A percentile compares a stretch with the other conserved stretches of the same genome.
Conservation (phyloP, 2,113 vertebrate genomes). For the Uropsilus gracilis region DNA sequence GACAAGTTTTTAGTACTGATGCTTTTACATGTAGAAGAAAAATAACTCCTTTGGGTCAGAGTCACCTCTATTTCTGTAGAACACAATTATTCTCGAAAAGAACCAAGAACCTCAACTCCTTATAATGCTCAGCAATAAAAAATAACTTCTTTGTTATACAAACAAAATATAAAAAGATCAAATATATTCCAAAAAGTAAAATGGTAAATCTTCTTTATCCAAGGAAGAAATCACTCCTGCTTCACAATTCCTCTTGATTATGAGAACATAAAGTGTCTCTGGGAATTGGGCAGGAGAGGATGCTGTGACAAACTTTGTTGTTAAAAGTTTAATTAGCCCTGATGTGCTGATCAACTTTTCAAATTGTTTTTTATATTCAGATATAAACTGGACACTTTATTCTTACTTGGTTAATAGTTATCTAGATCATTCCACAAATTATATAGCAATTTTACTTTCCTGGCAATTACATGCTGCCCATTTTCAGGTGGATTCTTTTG, state of each 20-base stretch:
- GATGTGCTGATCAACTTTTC: not conserved
- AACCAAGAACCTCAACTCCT: not conserved
- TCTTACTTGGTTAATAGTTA: constrained; percentile 18
- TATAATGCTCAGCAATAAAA: not conserved
- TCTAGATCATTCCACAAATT: constrained; percentile 4
- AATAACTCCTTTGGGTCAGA: not conserved
- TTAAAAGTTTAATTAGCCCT: constrained; percentile 24
- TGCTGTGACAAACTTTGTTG: not conserved
- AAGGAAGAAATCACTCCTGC: not conserved
- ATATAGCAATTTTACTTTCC: constrained; percentile 41
- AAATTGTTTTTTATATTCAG: not conserved
- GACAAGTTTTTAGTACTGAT: not conserved
- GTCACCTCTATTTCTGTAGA: not conserved
- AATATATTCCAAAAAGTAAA: not conserved
- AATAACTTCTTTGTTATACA: not conserved
- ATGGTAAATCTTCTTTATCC: not conserved
- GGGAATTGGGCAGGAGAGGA: not conserved
- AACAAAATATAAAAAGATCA: not conserved
- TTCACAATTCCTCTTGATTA: not conserved
- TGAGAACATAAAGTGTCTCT: not conserved
- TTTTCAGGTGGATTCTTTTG: constrained; percentile 44
- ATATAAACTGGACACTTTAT: not conserved
- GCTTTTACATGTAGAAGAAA: not conserved
- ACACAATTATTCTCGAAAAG: not conserved
- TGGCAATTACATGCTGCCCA: not conserved